Base-by-base conservation (phyloP, 2,888 invertebrate genomes). In the Tryphoninae sp. region DNA sequence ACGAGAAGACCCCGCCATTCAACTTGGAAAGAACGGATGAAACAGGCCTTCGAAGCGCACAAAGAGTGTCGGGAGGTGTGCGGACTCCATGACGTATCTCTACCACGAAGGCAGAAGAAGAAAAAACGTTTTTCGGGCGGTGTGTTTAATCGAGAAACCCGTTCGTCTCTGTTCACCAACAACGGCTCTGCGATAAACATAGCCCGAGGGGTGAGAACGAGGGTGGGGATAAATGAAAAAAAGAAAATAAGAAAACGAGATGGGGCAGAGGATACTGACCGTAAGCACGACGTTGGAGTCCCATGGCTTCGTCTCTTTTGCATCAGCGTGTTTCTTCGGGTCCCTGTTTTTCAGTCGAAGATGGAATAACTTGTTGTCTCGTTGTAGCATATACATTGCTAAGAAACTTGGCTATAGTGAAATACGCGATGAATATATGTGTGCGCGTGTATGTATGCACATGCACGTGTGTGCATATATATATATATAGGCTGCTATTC, bases 81-180 rank as follows among this genome's bases (percentile, higher is more conserved):
- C 67, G 65, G 55, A 71, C 74, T 45, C 71, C 71, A 45, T 72
- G 77, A 78, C 68, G 49, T 69, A 67, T 71, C 69, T 72, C 76
- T 59, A 58, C 51, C 55, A 55, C 55, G 55, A 61, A 55, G 65
- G 68, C 33, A 33, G 33, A 3, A 33, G 33, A 33, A 33, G 6
- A 33, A 33, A 55, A 78, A 78, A 76, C 59, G 69, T 69, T 23
- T 55, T 67, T 74, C 74, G 33, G 71, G 71, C 61, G 67, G 51
- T 83, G 19, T 42, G 77, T 72, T 81, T 65, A 78, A 78, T 67
- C 53, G 67, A 61, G 55, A 51, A 61, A 67, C 71, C 59, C 74
- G 75, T 80, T 76, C 59, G 51, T 71, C 55, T 59, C 58, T 42
- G 51, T 76, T 76, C 51, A 26, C 53, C 42, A 65, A 72, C 65